phyloP scores from a whole-genome alignment of 2,113 vertebrate species.

The Fukomys damarensis region DNA sequence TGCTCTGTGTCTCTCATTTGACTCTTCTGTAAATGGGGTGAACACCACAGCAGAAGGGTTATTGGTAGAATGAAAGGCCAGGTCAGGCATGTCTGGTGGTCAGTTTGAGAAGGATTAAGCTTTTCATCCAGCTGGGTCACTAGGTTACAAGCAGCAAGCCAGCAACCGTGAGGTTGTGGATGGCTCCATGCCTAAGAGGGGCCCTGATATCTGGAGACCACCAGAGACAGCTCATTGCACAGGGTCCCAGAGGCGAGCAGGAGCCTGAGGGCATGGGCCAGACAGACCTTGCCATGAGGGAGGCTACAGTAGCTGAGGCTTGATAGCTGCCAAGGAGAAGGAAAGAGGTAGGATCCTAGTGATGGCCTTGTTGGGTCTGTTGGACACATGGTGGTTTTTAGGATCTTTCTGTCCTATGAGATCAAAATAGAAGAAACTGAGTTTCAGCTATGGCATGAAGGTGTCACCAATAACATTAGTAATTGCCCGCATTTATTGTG shows the following conservation, averaged over 20 bases:
- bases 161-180: background rate
- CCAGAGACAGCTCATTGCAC: background rate
- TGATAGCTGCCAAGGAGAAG: background rate
- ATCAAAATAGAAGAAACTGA: conserved; percentile 21
- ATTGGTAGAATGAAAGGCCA: too few relatives aligned
- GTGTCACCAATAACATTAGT: background rate
- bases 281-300: background rate
- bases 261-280: background rate
- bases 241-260: background rate
- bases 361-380: background rate
- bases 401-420: background rate
- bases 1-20: background rate
- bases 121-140: background rate
- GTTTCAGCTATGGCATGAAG: background rate
- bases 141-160: background rate
- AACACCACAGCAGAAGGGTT: background rate
- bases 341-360: background rate
- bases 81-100: background rate
- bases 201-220: background rate
- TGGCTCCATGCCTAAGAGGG: background rate
- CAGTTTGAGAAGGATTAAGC: background rate
- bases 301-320: background rate
- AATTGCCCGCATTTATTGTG: accelerated
- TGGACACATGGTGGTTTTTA: background rate
- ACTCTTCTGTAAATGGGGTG: background rate